phyloP scores from a whole-genome alignment of 2,797 vertebrate genomes.

The Arvicola amphibius region DNA sequence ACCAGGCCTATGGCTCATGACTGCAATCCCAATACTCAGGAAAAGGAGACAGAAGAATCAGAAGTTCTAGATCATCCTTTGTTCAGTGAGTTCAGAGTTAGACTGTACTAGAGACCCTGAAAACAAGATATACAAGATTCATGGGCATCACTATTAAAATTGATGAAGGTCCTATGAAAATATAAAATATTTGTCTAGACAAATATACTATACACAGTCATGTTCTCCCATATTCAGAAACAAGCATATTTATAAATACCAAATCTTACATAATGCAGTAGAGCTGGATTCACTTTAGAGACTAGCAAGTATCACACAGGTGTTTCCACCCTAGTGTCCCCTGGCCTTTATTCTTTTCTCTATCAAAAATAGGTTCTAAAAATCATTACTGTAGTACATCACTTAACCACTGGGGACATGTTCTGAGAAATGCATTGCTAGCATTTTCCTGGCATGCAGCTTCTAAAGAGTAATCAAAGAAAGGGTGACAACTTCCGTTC shows the following conservation, averaged over 20 bases:
- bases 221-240: neutral
- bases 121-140: neutral
- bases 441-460: neutral
- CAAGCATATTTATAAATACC: neutral
- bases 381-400: neutral
- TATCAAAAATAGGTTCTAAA: neutral
- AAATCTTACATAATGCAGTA: neutral
- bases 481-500: neutral
- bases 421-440: neutral
- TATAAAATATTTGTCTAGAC: neutral
- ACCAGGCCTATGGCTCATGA: neutral
- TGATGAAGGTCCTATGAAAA: neutral
- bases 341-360: neutral
- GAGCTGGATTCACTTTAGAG: neutral
- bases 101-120: neutral
- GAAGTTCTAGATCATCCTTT: neutral
- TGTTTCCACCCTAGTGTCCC: neutral
- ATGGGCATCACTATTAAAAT: neutral
- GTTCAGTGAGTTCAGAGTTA: neutral
- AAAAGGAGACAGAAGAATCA: neutral
- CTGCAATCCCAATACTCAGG: neutral
- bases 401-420: neutral
- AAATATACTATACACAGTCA: accelerated
- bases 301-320: neutral
- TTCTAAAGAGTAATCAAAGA: neutral